A percentile compares a stretch with the other conserved stretches of the same genome.
Conservation (phyloP, 2,113 vertebrate species). For the Sardina pilchardus region DNA sequence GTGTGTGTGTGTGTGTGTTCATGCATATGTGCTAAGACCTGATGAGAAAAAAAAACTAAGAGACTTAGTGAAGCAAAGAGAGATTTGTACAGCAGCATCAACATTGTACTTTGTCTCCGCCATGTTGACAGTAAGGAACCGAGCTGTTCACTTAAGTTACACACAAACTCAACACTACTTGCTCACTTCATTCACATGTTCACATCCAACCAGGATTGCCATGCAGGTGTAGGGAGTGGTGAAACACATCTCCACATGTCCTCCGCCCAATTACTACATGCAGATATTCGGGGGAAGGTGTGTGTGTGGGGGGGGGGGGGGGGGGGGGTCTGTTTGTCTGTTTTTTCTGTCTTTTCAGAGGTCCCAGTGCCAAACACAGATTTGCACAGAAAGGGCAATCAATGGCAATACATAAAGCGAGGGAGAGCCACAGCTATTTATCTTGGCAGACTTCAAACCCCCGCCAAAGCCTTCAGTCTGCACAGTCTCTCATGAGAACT, state of each 20-base stretch:
- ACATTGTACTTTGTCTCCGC: no score
- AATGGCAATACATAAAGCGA: constrained; percentile 44
- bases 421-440: constrained; percentile 36
- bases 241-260: no score
- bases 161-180: no score
- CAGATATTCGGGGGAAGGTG: not conserved
- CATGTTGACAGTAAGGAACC: no score
- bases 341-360: no score
- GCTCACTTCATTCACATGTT: no score
- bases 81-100: not conserved
- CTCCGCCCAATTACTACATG: no score
- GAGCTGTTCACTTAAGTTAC: no score
- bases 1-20: not conserved
- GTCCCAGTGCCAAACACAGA: constrained; percentile 42
- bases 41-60: not conserved
- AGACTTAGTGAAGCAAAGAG: not conserved
- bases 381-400: constrained; percentile 55
- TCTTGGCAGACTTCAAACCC: constrained; percentile 44
- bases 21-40: not conserved
- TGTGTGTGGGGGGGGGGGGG: no score
- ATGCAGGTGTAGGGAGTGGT: no score
- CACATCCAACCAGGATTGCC: no score
- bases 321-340: constrained; percentile 37
- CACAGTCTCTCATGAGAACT: constrained; percentile 57
- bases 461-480: constrained; percentile 44